Percentiles rank a stretch among this genome's conserved stretches.
Conservation (phyloP, 2,888 invertebrate species). For the Calephelis perditalis region DNA sequence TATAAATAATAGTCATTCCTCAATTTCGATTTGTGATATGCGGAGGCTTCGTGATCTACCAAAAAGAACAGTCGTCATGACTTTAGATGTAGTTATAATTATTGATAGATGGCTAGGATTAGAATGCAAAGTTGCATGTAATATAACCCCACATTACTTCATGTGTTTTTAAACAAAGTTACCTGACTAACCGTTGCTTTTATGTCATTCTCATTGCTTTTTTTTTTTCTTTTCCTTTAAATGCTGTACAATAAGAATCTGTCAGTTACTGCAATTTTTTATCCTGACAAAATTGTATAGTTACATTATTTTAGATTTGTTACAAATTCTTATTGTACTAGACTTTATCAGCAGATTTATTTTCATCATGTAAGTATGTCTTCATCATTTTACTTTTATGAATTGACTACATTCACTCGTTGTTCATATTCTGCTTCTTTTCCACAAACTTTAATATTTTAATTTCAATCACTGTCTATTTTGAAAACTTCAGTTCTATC, state of each 20-base stretch:
- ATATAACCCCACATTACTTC: slow-evolving; percentile 65
- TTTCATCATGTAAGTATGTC: slow-evolving; percentile 5
- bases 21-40: slow-evolving; percentile 63
- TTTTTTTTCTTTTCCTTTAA: slow-evolving; percentile 33
- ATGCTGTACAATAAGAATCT: slow-evolving; percentile 49
- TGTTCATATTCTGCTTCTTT: slow-evolving; percentile 37
- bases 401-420: slow-evolving; percentile 41
- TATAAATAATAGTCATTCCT: slow-evolving; percentile 47
- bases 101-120: slow-evolving; percentile 51
- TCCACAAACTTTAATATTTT: slow-evolving; percentile 34
- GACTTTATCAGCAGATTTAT: background rate
- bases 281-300: background rate
- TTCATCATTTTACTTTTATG: slow-evolving; percentile 18
- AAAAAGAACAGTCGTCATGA: slow-evolving; percentile 75
- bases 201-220: slow-evolving; percentile 47
- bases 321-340: slow-evolving; percentile 11
- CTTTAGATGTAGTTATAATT: slow-evolving; percentile 62
- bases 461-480: slow-evolving; percentile 29
- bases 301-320: slow-evolving; percentile 22
- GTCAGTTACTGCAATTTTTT: background rate
- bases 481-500: slow-evolving; percentile 45
- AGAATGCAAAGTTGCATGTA: slow-evolving; percentile 68
- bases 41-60: slow-evolving; percentile 60
- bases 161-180: slow-evolving; percentile 78
- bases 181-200: slow-evolving; percentile 69